Conservation (phyloP, 2,797 vertebrate genomes). For the Tragopan temminckii region DNA sequence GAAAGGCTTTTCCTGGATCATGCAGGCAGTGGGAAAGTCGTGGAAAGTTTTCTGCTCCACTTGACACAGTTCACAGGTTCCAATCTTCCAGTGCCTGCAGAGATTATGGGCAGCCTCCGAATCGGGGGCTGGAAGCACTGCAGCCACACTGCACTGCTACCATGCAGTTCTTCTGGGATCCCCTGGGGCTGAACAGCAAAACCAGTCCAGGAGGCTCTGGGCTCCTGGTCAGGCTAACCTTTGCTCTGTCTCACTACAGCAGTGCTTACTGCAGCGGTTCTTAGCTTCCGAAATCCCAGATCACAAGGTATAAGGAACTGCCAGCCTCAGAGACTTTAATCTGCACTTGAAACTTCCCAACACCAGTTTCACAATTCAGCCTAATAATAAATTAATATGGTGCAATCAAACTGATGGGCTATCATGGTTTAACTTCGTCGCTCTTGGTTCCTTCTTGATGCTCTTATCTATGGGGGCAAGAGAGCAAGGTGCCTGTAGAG, state of each 20-base stretch:
- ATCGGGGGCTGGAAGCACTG: not conserved
- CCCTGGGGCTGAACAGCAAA: not conserved
- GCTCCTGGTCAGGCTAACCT: not conserved
- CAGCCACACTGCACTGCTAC: not conserved
- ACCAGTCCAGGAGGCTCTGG: not conserved
- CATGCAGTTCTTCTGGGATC: not conserved
- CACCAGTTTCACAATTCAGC: not conserved
- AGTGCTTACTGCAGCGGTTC: not conserved
- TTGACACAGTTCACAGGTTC: not conserved
- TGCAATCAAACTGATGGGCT: not conserved
- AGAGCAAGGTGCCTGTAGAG: not conserved
- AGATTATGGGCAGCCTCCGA: not conserved
- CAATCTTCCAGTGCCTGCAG: not conserved
- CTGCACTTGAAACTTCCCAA: not conserved
- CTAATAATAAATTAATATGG: constrained; percentile 3
- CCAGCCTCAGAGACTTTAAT: not conserved
- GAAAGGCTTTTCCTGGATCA: not conserved
- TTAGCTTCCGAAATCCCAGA: not conserved
- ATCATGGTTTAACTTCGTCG: not conserved
- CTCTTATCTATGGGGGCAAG: constrained; percentile 17
- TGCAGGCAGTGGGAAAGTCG: fast-evolving
- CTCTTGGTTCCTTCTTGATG: not conserved
- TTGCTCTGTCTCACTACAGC: not conserved
- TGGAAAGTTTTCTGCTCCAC: not conserved
- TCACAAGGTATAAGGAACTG: not conserved